phyloP scores from a whole-genome alignment of 2,888 invertebrate genomes.

The Drosophila emarginata region DNA sequence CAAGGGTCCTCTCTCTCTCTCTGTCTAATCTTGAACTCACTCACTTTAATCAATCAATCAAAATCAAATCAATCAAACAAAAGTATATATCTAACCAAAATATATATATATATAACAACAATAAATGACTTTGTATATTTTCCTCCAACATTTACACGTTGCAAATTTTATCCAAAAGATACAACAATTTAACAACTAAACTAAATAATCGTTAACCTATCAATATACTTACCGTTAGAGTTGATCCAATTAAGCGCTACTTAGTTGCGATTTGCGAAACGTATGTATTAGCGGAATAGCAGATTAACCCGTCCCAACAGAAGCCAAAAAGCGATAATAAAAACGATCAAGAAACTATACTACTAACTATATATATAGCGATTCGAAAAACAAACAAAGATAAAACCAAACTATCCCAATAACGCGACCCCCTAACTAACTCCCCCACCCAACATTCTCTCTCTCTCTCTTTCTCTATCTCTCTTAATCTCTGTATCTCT shows the following conservation, averaged over 20 bases:
- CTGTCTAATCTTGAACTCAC: constrained; percentile 48
- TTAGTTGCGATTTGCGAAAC: constrained; percentile 73
- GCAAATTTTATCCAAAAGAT: constrained; percentile 55
- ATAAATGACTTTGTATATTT: constrained; percentile 58
- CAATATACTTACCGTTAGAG: constrained; percentile 65
- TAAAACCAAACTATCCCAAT: constrained; percentile 26
- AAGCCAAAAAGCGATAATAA: constrained; percentile 45
- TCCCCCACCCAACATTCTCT: neutral
- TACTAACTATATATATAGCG: constrained; percentile 16
- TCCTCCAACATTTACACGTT: constrained; percentile 66
- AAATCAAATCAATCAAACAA: constrained; percentile 54
- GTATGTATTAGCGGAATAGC: constrained; percentile 81
- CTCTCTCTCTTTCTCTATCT: neutral
- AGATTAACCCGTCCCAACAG: constrained; percentile 83
- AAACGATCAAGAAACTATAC: constrained; percentile 27
- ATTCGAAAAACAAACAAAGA: constrained; percentile 27
- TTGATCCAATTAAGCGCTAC: constrained; percentile 72
- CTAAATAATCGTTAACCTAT: constrained; percentile 47
- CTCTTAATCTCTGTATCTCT: constrained; percentile 13
- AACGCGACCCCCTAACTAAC: constrained; percentile 13
- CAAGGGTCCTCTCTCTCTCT: constrained; percentile 77
- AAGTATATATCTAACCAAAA: constrained; percentile 48
- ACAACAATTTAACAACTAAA: constrained; percentile 46
- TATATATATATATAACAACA: constrained; percentile 40
- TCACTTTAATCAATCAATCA: constrained; percentile 48